These are phyloP conservation scores for Ispidina picta DNA, from an alignment of 2,797 vertebrate genomes.

Conservation along the genomic window DNA sequence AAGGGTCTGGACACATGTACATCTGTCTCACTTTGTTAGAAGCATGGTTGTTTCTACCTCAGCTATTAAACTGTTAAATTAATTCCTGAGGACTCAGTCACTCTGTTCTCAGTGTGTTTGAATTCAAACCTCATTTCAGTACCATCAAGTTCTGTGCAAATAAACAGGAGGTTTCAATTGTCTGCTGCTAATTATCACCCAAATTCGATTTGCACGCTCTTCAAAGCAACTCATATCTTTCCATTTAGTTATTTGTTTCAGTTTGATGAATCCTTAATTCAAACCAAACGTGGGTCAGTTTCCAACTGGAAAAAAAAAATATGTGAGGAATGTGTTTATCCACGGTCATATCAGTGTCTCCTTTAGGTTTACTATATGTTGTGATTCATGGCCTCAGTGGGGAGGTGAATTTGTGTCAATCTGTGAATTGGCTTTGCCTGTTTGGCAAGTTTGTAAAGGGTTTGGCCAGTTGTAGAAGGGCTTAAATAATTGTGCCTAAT, in stretches of 20 bases:
- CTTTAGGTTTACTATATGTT: not conserved
- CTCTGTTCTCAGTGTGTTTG: not conserved
- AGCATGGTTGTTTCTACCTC: conserved; percentile 19
- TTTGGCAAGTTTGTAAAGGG: conserved; percentile 4
- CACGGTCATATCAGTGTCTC: not conserved
- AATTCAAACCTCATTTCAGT: not conserved
- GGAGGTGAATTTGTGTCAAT: conserved; percentile 54
- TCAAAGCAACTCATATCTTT: conserved; percentile 75
- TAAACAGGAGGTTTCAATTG: conserved; percentile 68
- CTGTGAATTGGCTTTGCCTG: conserved; percentile 4
- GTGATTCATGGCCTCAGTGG: conserved; percentile 12
- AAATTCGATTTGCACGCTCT: conserved; percentile 74
- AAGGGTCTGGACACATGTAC: not conserved
- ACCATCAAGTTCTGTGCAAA: conserved; percentile 47
- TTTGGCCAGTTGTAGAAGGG: not conserved
- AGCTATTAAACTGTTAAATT: conserved; percentile 39
- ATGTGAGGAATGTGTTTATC: conserved; percentile 61
- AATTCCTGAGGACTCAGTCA: not conserved
- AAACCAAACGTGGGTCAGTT: conserved; percentile 73
- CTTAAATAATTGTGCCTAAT: conserved; percentile 5
- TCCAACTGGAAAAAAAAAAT: conserved; percentile 34
- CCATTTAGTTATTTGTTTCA: conserved; percentile 71
- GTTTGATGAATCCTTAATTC: conserved; percentile 74
- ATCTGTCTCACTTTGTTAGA: not conserved
- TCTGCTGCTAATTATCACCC: conserved; percentile 79